Percentiles rank a stretch among this genome's conserved stretches.
Conservation (phyloP, 2,113 vertebrate species). For the Tyrannus savana region DNA sequence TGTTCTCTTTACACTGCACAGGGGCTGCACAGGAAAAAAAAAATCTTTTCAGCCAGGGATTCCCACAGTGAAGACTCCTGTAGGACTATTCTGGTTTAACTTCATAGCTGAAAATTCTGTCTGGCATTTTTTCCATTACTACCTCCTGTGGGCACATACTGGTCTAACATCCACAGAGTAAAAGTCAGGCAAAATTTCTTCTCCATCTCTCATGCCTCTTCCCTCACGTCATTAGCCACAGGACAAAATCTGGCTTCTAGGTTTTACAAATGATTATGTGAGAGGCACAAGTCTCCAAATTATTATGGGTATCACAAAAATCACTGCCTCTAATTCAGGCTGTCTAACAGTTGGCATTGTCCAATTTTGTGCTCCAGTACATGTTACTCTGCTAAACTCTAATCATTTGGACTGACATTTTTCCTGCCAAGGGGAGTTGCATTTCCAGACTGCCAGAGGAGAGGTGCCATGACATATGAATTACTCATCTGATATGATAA, state of each 20-base stretch:
- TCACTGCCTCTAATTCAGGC: neutral
- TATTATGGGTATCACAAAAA: neutral
- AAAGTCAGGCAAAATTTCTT: neutral
- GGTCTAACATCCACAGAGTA: neutral
- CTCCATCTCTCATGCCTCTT: neutral
- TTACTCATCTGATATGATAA: constrained; percentile 39
- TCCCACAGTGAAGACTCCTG: neutral
- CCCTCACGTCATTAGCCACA: neutral
- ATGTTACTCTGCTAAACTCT: neutral
- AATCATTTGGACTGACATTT: neutral
- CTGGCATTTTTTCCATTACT: neutral
- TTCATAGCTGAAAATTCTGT: neutral
- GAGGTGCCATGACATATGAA: constrained; percentile 29
- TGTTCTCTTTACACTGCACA: neutral
- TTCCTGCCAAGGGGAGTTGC: constrained; percentile 13
- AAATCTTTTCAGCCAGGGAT: neutral
- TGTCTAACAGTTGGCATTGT: neutral
- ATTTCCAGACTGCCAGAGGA: constrained; percentile 25
- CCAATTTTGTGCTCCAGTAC: neutral
- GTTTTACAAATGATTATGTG: neutral
- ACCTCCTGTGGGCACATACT: neutral
- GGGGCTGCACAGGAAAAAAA: neutral
- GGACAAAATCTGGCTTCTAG: neutral
- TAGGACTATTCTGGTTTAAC: neutral
- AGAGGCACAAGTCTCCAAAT: neutral